Evolutionary conservation across 2,797 vertebrate species (phyloP), one percentile per base, ranked within the genome.

Genomic region (Lophotriccus pileatus): DNA sequence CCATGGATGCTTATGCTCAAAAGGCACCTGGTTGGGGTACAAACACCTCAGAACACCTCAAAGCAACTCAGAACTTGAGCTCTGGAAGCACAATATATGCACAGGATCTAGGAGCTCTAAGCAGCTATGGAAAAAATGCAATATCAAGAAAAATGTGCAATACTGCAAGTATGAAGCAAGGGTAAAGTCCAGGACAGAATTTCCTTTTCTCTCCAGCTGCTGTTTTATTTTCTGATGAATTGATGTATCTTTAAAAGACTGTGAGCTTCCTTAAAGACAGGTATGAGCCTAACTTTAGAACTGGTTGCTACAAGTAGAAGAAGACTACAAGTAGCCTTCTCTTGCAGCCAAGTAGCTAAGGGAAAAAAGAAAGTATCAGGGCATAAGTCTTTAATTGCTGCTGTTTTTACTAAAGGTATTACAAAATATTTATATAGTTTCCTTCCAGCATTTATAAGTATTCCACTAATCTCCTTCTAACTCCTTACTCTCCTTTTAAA

Each of bases 21-120:
- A 55, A 14, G 12, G 2, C 6, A 30, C 7, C 12, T 27, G 2
- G 82, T 85, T 59, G 4, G 4, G 34, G 10, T 32, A 19, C 1
- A 15, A 56, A 47, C 4, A 59, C 4, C 11, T 67, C 32, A 52
- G 19, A 49, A 47, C 46, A 47, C 23, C 46, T 47, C 12, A 63
- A 52, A 0, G 1, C 0, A 1, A 23, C 4, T 23, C 34, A 22
- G 12, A 64, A 34, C 20, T 17, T 1, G 0, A 32, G 4, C 19
- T 79, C 30, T 58, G 24, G 67, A 53, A 70, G 10, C 15, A 27
- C 14, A 66, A 14, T 23, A 3, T 22, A 19, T 36, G 17, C 16
- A 10, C 17, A 50, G 24, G 22, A 43, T 83, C 24, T 43, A 10
- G 12, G 22, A 70, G 5, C 3, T 44, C 14, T 28, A 43, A 47